Conservation (phyloP, 2,113 vertebrate species). For the Dasyprocta punctata region DNA sequence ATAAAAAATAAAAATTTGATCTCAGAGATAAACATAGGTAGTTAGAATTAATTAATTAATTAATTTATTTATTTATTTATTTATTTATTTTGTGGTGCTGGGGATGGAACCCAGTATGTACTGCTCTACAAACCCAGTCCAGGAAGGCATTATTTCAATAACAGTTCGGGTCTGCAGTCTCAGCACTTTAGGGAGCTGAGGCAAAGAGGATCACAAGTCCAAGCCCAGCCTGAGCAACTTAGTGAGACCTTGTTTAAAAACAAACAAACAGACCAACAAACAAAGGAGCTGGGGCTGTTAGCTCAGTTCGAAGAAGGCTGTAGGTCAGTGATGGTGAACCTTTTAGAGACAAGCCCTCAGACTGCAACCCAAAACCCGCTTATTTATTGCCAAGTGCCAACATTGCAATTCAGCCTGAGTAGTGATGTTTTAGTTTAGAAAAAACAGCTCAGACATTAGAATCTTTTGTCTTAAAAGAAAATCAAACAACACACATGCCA, state of each 20-base stretch:
- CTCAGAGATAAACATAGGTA: neutral
- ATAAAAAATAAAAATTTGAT: slow-evolving; percentile 18
- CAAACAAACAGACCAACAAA: too few species aligned
- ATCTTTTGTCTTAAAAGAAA: neutral
- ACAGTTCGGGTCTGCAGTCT: neutral
- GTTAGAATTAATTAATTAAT: too few species aligned
- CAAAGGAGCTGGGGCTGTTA: neutral
- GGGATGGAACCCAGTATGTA: neutral
- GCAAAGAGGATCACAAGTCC: neutral
- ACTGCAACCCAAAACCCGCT: neutral
- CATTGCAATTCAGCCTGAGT: neutral
- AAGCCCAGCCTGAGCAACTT: neutral
- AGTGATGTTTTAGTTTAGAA: neutral
- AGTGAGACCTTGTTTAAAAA: neutral
- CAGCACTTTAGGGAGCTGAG: neutral
- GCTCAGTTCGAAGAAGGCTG: neutral
- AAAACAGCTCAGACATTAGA: neutral
- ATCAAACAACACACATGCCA: neutral
- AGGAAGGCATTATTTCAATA: neutral
- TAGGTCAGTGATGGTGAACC: neutral
- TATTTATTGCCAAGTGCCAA: neutral
- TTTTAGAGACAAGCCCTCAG: neutral
- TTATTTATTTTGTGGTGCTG: neutral
- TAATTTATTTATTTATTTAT: too few species aligned
- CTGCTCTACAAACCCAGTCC: neutral